Evolutionary conservation across 2,888 invertebrate species (phyloP).

Genomic region (Diaprepes abbreviatus): DNA sequence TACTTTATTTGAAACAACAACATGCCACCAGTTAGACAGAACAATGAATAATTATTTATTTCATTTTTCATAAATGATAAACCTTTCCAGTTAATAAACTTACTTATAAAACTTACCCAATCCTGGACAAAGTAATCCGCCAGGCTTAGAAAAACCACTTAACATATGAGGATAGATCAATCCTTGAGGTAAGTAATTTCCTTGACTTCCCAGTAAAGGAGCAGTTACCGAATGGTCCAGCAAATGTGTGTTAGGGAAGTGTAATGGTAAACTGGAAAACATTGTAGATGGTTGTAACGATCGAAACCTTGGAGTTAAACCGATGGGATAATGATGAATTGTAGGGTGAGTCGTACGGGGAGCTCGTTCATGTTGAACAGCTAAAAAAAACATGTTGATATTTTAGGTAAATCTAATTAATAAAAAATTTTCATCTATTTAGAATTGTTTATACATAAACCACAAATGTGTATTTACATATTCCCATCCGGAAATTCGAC

Average conservation of each 20-base stretch:
- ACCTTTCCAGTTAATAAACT: too few species aligned
- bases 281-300: constrained; percentile 58
- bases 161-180: constrained; percentile 64
- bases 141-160: constrained; percentile 66
- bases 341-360: constrained; percentile 73
- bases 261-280: constrained; percentile 61
- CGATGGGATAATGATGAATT: constrained; percentile 61
- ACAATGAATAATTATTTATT: too few species aligned
- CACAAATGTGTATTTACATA: too few species aligned
- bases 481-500: too few species aligned
- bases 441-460: too few species aligned
- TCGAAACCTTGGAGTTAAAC: constrained; percentile 58
- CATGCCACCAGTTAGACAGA: too few species aligned
- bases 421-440: too few species aligned
- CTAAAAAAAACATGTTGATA: constrained; percentile 60
- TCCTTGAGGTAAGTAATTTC: constrained; percentile 63
- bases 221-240: constrained; percentile 52
- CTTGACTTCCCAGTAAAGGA: constrained; percentile 34
- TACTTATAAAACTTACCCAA: constrained; percentile 32
- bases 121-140: constrained; percentile 30
- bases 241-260: constrained; percentile 58
- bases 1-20: too few species aligned
- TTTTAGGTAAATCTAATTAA: too few species aligned
- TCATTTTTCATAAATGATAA: too few species aligned
- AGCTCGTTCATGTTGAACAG: constrained; percentile 92